Evolutionary conservation across 2,888 invertebrate species (phyloP).

Genomic region (Polietes domitor): DNA sequence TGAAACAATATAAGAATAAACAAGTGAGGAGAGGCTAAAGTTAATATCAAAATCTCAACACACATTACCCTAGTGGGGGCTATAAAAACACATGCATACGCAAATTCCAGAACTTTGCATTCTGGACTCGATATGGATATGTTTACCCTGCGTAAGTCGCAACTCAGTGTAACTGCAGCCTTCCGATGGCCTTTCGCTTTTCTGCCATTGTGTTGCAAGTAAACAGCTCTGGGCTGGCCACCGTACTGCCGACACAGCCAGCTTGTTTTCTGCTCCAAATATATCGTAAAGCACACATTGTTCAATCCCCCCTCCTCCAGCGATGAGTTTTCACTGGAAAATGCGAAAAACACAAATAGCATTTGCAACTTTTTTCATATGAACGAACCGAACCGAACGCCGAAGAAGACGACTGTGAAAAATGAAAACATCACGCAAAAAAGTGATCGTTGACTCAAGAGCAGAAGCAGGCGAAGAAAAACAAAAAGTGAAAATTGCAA

Average conservation of each 20-base stretch:
- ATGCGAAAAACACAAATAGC: neutral
- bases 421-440: slow-evolving; percentile 8
- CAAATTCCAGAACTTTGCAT: too few relatives aligned
- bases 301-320: neutral
- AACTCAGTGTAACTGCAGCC: too few relatives aligned
- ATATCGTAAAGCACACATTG: slow-evolving; percentile 12
- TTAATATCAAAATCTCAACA: too few relatives aligned
- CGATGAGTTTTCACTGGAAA: neutral
- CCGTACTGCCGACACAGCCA: neutral
- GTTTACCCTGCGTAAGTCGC: too few relatives aligned
- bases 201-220: neutral
- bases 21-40: too few relatives aligned
- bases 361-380: slow-evolving; percentile 3
- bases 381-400: neutral
- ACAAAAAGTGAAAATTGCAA: slow-evolving; percentile 64
- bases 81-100: too few relatives aligned
- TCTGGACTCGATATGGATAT: too few relatives aligned
- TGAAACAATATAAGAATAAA: too few relatives aligned
- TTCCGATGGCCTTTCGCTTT: neutral
- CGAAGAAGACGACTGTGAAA: neutral
- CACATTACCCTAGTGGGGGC: too few relatives aligned
- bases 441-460: neutral
- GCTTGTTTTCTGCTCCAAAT: slow-evolving; percentile 17
- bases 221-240: neutral
- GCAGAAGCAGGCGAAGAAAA: too few relatives aligned